Conservation (phyloP, 2,797 vertebrate species). For the Lacerta bilineata region DNA sequence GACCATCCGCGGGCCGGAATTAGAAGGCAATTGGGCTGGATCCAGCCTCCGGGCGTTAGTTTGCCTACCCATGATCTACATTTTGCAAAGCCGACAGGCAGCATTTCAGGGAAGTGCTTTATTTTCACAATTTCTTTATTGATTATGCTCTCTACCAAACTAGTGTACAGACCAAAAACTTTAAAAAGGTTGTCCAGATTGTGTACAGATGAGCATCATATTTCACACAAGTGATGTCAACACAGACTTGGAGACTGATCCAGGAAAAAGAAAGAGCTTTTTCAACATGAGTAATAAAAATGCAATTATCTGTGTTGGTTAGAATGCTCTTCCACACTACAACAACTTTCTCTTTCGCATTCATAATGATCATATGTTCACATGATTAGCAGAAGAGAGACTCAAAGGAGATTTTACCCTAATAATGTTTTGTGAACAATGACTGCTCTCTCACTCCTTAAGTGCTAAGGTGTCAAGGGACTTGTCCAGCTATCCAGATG, state of each 20-base stretch:
- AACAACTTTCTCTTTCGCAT: slow-evolving; percentile 9
- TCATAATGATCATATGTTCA: slow-evolving; percentile 5
- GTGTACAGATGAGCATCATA: neutral
- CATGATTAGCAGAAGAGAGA: neutral
- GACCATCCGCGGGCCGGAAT: no score
- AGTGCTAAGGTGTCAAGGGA: neutral
- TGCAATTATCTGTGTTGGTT: neutral
- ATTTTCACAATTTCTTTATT: neutral
- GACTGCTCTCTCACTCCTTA: neutral
- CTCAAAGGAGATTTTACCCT: slow-evolving; percentile 21
- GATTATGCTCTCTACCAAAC: neutral
- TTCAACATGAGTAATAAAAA: neutral
- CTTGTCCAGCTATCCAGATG: neutral
- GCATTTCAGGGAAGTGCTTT: neutral
- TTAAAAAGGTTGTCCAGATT: neutral
- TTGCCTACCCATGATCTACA: neutral
- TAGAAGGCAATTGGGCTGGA: no score
- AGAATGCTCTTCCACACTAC: neutral
- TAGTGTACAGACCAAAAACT: neutral
- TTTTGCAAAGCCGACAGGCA: neutral
- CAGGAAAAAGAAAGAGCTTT: neutral
- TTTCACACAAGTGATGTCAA: neutral
- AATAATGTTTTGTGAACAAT: slow-evolving; percentile 16
- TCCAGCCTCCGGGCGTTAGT: no score
- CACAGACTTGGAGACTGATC: neutral